phyloP scores from a whole-genome alignment of 2,113 vertebrate species.

The Edolisoma coerulescens region DNA sequence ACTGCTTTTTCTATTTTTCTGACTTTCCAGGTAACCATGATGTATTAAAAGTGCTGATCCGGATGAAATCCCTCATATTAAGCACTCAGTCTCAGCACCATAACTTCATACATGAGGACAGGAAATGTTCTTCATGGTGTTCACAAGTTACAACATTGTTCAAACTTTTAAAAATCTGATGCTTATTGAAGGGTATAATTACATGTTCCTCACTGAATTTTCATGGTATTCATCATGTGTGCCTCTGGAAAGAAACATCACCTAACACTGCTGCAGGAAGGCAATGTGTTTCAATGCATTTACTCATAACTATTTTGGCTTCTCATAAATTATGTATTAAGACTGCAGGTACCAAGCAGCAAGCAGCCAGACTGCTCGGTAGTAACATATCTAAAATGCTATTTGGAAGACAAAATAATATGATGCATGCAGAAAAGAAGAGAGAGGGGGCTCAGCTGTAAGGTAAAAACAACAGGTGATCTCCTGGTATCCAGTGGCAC shows the following conservation, averaged over 20 bases:
- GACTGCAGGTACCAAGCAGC: neutral
- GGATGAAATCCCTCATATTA: neutral
- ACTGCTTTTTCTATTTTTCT: neutral
- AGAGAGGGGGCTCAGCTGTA: neutral
- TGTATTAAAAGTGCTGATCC: neutral
- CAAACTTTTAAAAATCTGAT: neutral
- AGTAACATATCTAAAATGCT: neutral
- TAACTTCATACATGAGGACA: neutral
- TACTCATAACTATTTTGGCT: neutral
- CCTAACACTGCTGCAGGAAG: neutral
- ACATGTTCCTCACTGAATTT: neutral
- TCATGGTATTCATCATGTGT: neutral
- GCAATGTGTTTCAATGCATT: neutral
- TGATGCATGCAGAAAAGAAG: neutral
- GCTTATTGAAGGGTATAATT: neutral
- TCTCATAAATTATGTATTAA: conserved; percentile 23
- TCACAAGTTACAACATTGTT: neutral
- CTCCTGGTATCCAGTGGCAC: neutral
- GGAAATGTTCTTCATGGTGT: neutral
- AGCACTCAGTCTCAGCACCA: neutral
- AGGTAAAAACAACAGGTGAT: neutral
- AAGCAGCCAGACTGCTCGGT: neutral
- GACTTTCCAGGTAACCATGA: neutral
- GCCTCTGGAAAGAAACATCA: neutral
- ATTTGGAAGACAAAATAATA: conserved; percentile 19